Conservation (phyloP, 2,888 invertebrate genomes). For the Cosmia pyralina region DNA sequence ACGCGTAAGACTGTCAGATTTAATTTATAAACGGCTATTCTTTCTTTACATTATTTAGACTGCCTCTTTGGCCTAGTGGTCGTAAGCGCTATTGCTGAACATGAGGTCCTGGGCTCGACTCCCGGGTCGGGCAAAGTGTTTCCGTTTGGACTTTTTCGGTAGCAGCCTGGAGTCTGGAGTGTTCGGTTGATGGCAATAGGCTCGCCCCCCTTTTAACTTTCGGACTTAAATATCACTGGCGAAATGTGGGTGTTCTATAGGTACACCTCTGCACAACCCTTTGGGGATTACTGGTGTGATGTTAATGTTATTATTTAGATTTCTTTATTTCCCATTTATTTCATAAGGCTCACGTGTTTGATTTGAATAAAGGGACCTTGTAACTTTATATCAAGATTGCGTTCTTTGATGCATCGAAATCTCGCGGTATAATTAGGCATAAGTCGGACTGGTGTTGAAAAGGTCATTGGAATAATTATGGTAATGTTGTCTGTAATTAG, state of each 20-base stretch:
- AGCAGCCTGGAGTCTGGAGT: not conserved
- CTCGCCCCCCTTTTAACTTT: not conserved
- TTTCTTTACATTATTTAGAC: not conserved
- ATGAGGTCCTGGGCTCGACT: too few relatives aligned
- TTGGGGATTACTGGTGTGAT: not conserved
- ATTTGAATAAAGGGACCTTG: conserved; percentile 41
- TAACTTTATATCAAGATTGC: conserved; percentile 38
- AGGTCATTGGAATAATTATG: conserved; percentile 55
- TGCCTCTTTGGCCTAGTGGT: not conserved
- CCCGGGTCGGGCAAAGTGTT: not conserved
- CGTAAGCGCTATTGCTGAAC: not conserved
- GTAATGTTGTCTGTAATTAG: conserved; percentile 35
- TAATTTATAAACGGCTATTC: conserved; percentile 29
- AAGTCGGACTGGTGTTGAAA: conserved; percentile 30
- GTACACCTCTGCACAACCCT: not conserved
- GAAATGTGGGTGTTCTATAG: not conserved
- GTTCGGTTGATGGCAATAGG: not conserved
- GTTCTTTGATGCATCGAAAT: conserved; percentile 52
- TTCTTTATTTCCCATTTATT: conserved; percentile 24
- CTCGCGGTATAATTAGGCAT: conserved; percentile 41
- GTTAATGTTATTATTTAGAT: conserved; percentile 3
- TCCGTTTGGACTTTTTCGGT: too few relatives aligned
- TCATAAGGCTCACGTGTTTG: conserved; percentile 19
- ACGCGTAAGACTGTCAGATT: conserved; percentile 13
- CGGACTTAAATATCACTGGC: not conserved